A percentile compares a stretch with the other conserved stretches of the same genome.
Evolutionary conservation across 2,113 vertebrate genomes (phyloP).

Genomic region (Conger conger): DNA sequence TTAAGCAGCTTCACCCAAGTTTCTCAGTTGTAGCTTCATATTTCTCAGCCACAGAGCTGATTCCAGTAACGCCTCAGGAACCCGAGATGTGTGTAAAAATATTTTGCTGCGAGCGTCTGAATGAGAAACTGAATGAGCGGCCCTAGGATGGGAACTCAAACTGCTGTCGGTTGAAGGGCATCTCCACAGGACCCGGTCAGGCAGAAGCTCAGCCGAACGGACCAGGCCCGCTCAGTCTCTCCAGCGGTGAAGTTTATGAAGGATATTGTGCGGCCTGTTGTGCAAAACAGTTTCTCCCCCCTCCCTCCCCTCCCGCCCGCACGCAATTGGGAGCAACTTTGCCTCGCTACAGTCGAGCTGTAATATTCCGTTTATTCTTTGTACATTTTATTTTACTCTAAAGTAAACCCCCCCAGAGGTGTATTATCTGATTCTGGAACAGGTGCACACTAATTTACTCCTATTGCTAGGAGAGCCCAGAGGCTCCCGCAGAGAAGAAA

Average conservation of each 20-base stretch:
- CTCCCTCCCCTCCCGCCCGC: background rate
- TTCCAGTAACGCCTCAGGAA: background rate
- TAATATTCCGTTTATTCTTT: constrained; percentile 79
- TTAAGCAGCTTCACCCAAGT: too few species aligned
- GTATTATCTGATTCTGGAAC: constrained; percentile 79
- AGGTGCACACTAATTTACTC: constrained; percentile 83
- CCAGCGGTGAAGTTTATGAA: constrained; percentile 58
- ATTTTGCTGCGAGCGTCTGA: background rate
- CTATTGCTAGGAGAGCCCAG: constrained; percentile 77
- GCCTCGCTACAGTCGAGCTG: constrained; percentile 74
- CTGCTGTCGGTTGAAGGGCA: background rate
- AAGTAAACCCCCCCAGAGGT: constrained; percentile 72
- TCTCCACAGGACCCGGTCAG: background rate
- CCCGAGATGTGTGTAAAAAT: background rate
- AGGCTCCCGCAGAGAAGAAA: constrained; percentile 75
- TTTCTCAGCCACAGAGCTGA: background rate
- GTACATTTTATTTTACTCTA: constrained; percentile 73
- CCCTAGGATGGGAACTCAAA: background rate
- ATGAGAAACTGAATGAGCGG: background rate
- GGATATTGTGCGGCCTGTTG: constrained; percentile 75
- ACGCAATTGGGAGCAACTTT: constrained; percentile 69
- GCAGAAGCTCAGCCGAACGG: background rate
- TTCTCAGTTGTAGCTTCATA: too few species aligned
- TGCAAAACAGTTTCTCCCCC: constrained; percentile 58
- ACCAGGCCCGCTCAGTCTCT: constrained; percentile 13